Base-by-base conservation (phyloP, 2,888 invertebrate species). In the Erannis defoliaria region DNA sequence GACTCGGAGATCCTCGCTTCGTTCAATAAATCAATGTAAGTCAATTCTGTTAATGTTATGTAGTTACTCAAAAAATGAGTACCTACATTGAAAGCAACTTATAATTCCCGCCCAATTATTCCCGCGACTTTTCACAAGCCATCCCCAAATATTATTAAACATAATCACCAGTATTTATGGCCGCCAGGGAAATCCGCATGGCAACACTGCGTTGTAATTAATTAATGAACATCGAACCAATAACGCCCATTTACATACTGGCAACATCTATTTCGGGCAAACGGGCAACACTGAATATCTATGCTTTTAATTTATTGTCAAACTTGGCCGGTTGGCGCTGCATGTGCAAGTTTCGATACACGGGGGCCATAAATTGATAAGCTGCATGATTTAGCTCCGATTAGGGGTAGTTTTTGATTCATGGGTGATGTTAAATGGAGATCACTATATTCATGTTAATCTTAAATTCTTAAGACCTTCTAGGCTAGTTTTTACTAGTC, bases 321-420 rank as follows among this genome's bases (percentile, higher is more conserved):
- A 90, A 90, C 86, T 90, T 90, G 84, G 77, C 76, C 85, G 82
- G 81, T 84, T 83, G 79, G 82, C 81, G 48, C 54, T 82, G 80
- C 80, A 82, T 62, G 82, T 76, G 76, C 78, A 89, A 90, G 83
- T 89, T 89, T 83, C 87, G 84, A 88, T 89, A 88, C 88, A 79
- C 65, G 73, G 88, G 86, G 81, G 80, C 86, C 79, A 89, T 90
- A 90, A 90, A 90, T 90, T 89, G 90, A 90, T 90, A 90, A 89
- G 86, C 83, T 80, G 73, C 75, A 70, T 84, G 81, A 85, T 85
- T 81, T 83, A 84, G 64, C 38, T 62, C 62, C 56, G 71, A 74
- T 77, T 74, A 77, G 72, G 73, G 64, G 66, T 66, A 71, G 69
- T 72, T 72, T 74, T 72, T 75, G 74, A 66, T 68, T 64, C 65